Percentiles rank a stretch among this genome's conserved stretches.
phyloP scores from a whole-genome alignment of 1,140 invertebrate genomes.

The Orchesella cincta region DNA sequence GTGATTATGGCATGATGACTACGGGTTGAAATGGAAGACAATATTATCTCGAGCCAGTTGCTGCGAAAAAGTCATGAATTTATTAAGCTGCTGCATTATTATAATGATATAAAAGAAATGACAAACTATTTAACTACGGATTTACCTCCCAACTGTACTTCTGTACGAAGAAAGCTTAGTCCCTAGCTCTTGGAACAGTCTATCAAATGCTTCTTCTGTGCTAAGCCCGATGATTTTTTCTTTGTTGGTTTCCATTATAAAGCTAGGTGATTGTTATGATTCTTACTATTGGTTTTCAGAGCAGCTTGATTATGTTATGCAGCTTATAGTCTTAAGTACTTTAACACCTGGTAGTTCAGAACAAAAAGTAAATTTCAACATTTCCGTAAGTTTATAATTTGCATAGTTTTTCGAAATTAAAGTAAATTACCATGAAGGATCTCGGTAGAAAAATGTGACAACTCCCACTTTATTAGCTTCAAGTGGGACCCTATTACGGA shows the following conservation, averaged over 20 bases:
- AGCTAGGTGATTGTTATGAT: neutral
- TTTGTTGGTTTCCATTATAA: neutral
- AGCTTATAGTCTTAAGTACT: too few species aligned
- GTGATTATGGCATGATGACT: constrained; percentile 44
- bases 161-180: constrained; percentile 30
- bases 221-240: constrained; percentile 29
- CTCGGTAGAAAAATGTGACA: too few species aligned
- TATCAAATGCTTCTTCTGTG: constrained; percentile 48
- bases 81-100: neutral
- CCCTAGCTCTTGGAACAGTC: constrained; percentile 40
- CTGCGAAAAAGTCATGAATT: too few species aligned
- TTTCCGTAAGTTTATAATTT: too few species aligned
- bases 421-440: too few species aligned
- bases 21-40: constrained; percentile 42
- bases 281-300: neutral
- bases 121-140: too few species aligned
- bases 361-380: too few species aligned
- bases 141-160: constrained; percentile 39
- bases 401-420: too few species aligned
- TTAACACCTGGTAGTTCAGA: too few species aligned
- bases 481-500: neutral
- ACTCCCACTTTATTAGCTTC: neutral
- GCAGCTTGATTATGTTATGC: too few species aligned
- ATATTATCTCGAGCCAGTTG: constrained; percentile 45
- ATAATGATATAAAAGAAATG: too few species aligned